Base-by-base conservation (phyloP, 64 coral and sea anemone species). In the Actinia equina region DNA sequence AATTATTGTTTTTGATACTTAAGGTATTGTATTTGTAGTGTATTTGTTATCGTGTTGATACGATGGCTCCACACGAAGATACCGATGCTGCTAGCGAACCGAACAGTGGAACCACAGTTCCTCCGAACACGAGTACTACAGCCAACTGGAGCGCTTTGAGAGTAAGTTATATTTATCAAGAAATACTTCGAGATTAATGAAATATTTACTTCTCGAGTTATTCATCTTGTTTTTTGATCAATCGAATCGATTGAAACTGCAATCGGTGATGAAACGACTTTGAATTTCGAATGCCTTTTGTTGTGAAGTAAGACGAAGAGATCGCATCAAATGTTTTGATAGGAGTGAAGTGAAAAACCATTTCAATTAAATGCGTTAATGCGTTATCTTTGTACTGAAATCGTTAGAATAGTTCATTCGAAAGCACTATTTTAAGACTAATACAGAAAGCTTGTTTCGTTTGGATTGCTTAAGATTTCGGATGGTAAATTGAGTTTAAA, bases 61-160 rank as follows among this genome's bases (percentile, higher is more conserved):
- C 17, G 8, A 92, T 92, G 90, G 71, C 90, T 44, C 90, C 90
- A 23, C 90, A 92, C 42, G 90, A 92, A 87, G 84, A 87, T 84
- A 79, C 86, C 74, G 60, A 18, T 63, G 77, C 37, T 43, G 17
- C 85, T 3, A 64, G 51, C 17, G 83, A 85, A 52, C 45, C 78
- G 9, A 85, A 58, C 25, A 61, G 17, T 62, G 55, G 19, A 43
- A 27, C 49, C 16, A 27, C 85, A 13, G 44, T 46, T 13, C 77
- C 26, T 69, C 78, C 77, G 9, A 80, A 82, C 41, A 65, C 90
- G 16, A 54, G 17, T 7, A 20, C 85, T 6, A 82, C 59, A 22
- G 70, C 85, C 51, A 92, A 92, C 90, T 92, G 90, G 90, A 52
- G 84, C 26, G 90, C 90, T 23, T 80, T 92, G 51, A 86, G 85